These are phyloP conservation scores for Platyscapa corneri DNA, from an alignment of 1,140 invertebrate genomes.

Conservation along the genomic window DNA sequence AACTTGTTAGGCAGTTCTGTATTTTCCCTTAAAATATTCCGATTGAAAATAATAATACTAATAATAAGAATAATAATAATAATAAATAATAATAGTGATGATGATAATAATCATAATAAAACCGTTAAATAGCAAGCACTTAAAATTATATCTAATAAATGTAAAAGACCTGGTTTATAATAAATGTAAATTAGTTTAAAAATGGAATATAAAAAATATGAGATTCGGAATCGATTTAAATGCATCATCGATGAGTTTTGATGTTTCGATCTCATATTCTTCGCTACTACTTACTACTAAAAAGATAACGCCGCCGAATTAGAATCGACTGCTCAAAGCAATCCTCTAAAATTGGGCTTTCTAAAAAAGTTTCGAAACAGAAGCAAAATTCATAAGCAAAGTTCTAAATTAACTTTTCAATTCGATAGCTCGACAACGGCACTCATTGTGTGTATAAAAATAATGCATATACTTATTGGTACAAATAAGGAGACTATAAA, in stretches of 20 bases:
- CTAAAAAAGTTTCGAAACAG: neutral
- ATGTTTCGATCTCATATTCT: conserved; percentile 39
- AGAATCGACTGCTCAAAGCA: neutral
- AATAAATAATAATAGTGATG: neutral
- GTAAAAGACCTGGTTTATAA: conserved; percentile 12
- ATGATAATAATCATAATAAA: no score
- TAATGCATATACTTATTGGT: conserved; percentile 50
- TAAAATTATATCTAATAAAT: conserved; percentile 27
- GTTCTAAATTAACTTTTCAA: conserved; percentile 20
- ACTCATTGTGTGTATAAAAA: conserved; percentile 23
- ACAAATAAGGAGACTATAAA: conserved; percentile 51
- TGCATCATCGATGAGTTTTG: neutral
- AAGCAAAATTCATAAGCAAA: neutral
- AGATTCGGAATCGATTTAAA: conserved; percentile 7
- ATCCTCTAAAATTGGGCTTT: neutral
- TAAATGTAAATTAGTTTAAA: conserved; percentile 25
- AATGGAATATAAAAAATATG: conserved; percentile 38
- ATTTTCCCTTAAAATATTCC: neutral
- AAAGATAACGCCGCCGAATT: conserved; percentile 8
- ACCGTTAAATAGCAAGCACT: conserved; percentile 11
- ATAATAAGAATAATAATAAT: conserved; percentile 4
- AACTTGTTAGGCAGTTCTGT: conserved; percentile 14
- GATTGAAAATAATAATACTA: neutral
- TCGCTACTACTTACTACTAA: conserved; percentile 44
- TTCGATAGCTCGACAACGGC: conserved; percentile 35